A percentile compares a stretch with the other conserved stretches of the same genome.
Evolutionary conservation across 1,140 invertebrate species (phyloP).

Genomic region (Grapholita molesta): DNA sequence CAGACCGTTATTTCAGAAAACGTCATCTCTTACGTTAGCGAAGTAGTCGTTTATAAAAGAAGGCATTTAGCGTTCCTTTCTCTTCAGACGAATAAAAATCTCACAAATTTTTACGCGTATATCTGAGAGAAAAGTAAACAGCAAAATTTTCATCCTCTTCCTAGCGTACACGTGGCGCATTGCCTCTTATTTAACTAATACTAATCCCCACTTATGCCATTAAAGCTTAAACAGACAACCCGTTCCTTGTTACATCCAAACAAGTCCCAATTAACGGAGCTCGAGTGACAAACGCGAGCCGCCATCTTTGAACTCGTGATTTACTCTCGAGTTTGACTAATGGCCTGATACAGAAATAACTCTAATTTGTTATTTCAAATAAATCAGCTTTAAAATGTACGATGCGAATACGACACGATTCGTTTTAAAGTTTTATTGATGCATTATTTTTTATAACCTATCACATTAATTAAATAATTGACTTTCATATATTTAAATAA

Average conservation of each 20-base stretch:
- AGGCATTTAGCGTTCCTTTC: background rate
- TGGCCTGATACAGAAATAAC: slow-evolving; percentile 60
- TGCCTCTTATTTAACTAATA: slow-evolving; percentile 3
- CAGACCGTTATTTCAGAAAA: too few species aligned
- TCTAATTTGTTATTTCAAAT: slow-evolving; percentile 57
- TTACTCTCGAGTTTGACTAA: slow-evolving; percentile 53
- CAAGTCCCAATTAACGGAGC: slow-evolving; percentile 36
- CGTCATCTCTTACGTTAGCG: too few species aligned
- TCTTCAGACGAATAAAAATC: background rate
- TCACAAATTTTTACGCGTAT: background rate
- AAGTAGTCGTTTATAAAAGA: background rate
- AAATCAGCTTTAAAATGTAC: slow-evolving; percentile 21
- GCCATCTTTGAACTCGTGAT: slow-evolving; percentile 44
- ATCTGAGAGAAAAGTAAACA: too few species aligned
- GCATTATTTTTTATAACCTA: too few species aligned
- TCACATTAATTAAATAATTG: too few species aligned
- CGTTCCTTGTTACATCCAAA: slow-evolving; percentile 17
- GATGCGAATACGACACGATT: slow-evolving; percentile 36
- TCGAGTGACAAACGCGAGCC: slow-evolving; percentile 44
- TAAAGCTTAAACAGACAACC: slow-evolving; percentile 9
- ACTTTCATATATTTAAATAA: too few species aligned
- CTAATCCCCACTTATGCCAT: slow-evolving; percentile 5
- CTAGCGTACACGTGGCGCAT: background rate
- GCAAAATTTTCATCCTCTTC: background rate
- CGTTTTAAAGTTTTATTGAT: too few species aligned